These are phyloP conservation scores for Phoxinus dragarum DNA, from an alignment of 2,797 vertebrate species.

Conservation along the genomic window DNA sequence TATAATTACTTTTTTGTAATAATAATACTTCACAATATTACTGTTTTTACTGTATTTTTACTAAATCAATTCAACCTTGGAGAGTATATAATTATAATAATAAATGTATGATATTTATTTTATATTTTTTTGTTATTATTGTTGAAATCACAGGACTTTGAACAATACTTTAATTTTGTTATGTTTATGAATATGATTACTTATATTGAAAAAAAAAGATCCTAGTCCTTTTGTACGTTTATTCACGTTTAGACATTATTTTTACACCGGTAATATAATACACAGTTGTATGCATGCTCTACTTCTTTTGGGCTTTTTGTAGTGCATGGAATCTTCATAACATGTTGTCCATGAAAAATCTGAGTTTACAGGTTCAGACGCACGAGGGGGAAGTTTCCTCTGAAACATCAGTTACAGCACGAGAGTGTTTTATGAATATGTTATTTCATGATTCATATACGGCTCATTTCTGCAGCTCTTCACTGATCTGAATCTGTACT, in stretches of 20 bases:
- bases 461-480: conserved; percentile 17
- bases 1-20: too few species aligned
- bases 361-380: neutral
- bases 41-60: neutral
- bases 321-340: neutral
- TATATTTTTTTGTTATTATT: neutral
- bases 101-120: neutral
- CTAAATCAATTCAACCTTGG: neutral
- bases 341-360: neutral
- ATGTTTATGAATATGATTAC: neutral
- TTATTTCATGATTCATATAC: conserved; percentile 12
- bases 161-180: neutral
- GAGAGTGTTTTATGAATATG: conserved; percentile 18
- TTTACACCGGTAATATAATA: neutral
- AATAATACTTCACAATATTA: neutral
- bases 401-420: neutral
- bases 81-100: neutral
- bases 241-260: neutral
- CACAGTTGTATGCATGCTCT: too few species aligned
- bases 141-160: neutral
- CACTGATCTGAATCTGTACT: conserved; percentile 46
- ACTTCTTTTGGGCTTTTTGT: neutral
- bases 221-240: neutral
- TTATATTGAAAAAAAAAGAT: too few species aligned
- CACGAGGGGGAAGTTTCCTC: neutral